Evolutionary conservation across 35 echinoderm and acorn worm genomes (phyloP).

Genomic region (Eucidaris tribuloides): DNA sequence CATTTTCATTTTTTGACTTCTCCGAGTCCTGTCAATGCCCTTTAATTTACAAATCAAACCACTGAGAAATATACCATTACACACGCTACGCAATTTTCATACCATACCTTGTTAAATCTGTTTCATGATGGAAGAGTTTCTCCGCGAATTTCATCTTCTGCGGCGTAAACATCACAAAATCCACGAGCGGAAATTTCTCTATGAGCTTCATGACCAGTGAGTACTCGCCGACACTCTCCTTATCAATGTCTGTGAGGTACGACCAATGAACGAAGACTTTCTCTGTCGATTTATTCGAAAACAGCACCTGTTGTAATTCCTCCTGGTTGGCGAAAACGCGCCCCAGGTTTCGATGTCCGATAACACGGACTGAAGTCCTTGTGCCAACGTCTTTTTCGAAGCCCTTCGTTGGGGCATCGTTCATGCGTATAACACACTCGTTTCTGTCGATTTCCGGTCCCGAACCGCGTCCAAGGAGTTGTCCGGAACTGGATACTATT

Average conservation of each 20-base stretch:
- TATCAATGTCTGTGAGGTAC: conserved; percentile 69
- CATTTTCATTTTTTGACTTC: too few species aligned
- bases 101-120: conserved; percentile 83
- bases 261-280: conserved; percentile 79
- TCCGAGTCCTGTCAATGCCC: too few species aligned
- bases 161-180: conserved; percentile 85
- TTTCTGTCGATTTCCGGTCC: conserved; percentile 84
- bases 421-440: conserved; percentile 88
- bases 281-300: conserved; percentile 54
- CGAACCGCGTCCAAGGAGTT: conserved; percentile 56
- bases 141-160: conserved; percentile 84
- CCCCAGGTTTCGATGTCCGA: conserved; percentile 63
- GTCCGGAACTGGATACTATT: conserved; percentile 94
- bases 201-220: conserved; percentile 56
- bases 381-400: conserved; percentile 74
- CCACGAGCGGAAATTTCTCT: conserved; percentile 63
- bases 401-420: conserved; percentile 77
- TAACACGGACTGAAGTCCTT: conserved; percentile 65
- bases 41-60: too few species aligned
- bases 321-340: conserved; percentile 55
- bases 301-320: conserved; percentile 43
- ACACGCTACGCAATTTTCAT: too few species aligned
- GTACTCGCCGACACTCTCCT: conserved; percentile 40
- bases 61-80: too few species aligned
- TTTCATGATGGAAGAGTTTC: conserved; percentile 85